Conservation (phyloP, 2,113 vertebrate genomes). For the Pristiophorus japonicus region DNA sequence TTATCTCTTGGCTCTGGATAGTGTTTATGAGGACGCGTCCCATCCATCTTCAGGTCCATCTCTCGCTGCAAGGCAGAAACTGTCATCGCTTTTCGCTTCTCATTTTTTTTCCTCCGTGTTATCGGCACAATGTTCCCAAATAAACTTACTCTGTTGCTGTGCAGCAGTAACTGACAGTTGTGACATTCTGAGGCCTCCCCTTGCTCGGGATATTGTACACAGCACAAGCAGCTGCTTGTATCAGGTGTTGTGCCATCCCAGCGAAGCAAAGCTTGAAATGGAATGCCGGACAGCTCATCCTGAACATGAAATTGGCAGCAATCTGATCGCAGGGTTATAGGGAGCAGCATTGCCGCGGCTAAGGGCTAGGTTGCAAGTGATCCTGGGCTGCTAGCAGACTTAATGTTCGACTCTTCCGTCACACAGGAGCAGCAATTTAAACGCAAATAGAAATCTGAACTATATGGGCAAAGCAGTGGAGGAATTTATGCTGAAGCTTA, state of each 20-base stretch:
- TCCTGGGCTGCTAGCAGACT: neutral
- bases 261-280: neutral
- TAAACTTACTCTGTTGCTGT: neutral
- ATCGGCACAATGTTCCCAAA: neutral
- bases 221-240: neutral
- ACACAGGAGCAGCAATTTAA: neutral
- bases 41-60: conserved; percentile 30
- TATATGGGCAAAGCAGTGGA: neutral
- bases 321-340: neutral
- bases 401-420: neutral
- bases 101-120: neutral
- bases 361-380: neutral
- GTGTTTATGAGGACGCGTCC: neutral
- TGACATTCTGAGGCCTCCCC: neutral
- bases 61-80: neutral
- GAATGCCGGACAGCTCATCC: neutral
- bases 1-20: conserved; percentile 12
- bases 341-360: neutral
- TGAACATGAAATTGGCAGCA: neutral
- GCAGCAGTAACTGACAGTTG: neutral
- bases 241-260: no score
- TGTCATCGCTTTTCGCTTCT: neutral
- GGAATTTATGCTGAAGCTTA: neutral
- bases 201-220: neutral
- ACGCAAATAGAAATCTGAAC: neutral